Conservation (phyloP, 2,888 invertebrate species). For the Polyommatus icarus region DNA sequence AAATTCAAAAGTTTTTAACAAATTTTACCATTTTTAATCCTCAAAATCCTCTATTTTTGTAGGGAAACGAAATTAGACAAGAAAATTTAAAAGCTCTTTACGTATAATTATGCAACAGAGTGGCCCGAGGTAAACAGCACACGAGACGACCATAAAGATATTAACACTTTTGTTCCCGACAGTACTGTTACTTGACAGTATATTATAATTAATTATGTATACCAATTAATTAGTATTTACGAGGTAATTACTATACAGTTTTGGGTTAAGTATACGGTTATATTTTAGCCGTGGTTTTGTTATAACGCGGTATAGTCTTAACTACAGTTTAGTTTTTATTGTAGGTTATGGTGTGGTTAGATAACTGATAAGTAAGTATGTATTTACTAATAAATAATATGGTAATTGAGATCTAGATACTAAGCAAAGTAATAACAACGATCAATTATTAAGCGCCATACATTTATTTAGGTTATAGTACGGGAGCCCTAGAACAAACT, state of each 20-base stretch:
- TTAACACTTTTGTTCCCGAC: conserved; percentile 32
- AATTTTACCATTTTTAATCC: neutral
- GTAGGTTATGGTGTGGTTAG: neutral
- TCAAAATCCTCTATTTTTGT: neutral
- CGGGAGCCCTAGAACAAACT: too few species aligned
- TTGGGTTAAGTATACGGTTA: neutral
- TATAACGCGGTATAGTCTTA: neutral
- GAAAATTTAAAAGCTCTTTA: neutral
- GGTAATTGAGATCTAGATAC: too few species aligned
- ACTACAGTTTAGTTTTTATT: neutral
- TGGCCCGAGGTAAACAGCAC: neutral
- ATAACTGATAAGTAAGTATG: neutral
- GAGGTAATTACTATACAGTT: conserved; percentile 43
- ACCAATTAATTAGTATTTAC: conserved; percentile 49
- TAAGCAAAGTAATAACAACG: neutral
- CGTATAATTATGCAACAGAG: neutral
- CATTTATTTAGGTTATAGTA: too few species aligned
- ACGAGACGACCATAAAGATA: neutral
- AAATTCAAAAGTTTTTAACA: neutral
- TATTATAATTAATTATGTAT: conserved; percentile 50
- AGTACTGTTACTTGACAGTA: conserved; percentile 43
- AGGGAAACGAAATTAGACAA: neutral
- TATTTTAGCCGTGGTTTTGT: neutral
- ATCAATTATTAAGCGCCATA: too few species aligned
- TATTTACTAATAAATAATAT: neutral